Percentiles rank a stretch among this genome's conserved stretches.
These are phyloP conservation scores for Cyanocitta stelleri DNA, from an alignment of 2,113 vertebrate species.

Conservation along the genomic window DNA sequence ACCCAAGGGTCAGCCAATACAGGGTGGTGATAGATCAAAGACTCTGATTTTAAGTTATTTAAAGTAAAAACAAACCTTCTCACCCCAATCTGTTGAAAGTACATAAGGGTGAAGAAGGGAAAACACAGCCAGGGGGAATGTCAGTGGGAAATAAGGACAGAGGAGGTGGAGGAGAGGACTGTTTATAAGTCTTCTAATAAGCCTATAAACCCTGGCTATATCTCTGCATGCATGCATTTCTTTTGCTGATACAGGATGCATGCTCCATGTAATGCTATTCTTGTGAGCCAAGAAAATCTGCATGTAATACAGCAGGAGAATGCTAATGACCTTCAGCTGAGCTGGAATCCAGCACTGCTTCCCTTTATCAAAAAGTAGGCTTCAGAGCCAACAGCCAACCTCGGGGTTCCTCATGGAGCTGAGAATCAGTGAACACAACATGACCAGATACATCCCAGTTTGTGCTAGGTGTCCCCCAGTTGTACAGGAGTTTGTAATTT, in stretches of 20 bases:
- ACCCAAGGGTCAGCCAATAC: background rate
- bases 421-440: background rate
- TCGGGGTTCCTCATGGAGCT: background rate
- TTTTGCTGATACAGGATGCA: conserved; percentile 26
- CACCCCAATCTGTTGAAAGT: conserved; percentile 37
- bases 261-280: conserved; percentile 27
- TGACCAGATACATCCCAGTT: background rate
- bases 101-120: background rate
- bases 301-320: conserved; percentile 52
- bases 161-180: background rate
- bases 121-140: conserved; percentile 43
- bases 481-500: background rate
- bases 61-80: conserved; percentile 42
- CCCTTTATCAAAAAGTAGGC: conserved; percentile 8
- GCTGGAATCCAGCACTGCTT: background rate
- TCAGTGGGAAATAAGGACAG: conserved; percentile 13
- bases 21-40: background rate
- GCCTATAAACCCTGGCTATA: background rate
- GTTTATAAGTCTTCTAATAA: conserved; percentile 32
- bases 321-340: conserved; percentile 32
- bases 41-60: conserved; percentile 21
- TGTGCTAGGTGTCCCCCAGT: background rate
- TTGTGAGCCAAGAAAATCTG: conserved; percentile 51
- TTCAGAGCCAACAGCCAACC: background rate
- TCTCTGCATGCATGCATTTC: conserved; percentile 8